phyloP scores from a whole-genome alignment of 2,888 invertebrate genomes.

The Biston betularia region DNA sequence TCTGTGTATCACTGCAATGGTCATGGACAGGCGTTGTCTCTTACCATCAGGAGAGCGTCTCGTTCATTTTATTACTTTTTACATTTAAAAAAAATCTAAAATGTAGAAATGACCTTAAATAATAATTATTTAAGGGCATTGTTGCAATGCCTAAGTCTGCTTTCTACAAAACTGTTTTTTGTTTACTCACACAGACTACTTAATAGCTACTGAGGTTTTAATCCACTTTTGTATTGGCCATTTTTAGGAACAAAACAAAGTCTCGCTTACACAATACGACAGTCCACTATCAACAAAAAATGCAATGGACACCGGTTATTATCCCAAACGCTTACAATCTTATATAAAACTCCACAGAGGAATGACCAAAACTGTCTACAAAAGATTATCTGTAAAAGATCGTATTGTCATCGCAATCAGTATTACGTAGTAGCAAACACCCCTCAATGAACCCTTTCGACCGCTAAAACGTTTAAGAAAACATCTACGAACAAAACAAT shows the following conservation, averaged over 20 bases:
- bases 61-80: no score
- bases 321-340: conserved; percentile 21
- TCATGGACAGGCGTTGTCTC: no score
- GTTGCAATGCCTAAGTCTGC: no score
- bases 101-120: no score
- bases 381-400: conserved; percentile 69
- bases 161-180: no score
- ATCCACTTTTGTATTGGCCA: background rate
- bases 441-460: conserved; percentile 70
- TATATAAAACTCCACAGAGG: conserved; percentile 44
- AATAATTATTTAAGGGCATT: no score
- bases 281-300: conserved; percentile 12
- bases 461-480: conserved; percentile 75
- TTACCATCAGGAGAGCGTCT: no score
- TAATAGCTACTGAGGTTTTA: background rate
- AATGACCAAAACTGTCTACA: conserved; percentile 51
- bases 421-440: conserved; percentile 60
- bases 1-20: no score
- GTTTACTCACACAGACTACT: no score
- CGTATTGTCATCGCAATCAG: conserved; percentile 61
- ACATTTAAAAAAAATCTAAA: no score
- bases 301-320: conserved; percentile 45
- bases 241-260: background rate
- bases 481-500: conserved; percentile 65
- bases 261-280: conserved; percentile 8